Evolutionary conservation across 2,888 invertebrate species (phyloP).

Genomic region (Hyalella azteca): DNA sequence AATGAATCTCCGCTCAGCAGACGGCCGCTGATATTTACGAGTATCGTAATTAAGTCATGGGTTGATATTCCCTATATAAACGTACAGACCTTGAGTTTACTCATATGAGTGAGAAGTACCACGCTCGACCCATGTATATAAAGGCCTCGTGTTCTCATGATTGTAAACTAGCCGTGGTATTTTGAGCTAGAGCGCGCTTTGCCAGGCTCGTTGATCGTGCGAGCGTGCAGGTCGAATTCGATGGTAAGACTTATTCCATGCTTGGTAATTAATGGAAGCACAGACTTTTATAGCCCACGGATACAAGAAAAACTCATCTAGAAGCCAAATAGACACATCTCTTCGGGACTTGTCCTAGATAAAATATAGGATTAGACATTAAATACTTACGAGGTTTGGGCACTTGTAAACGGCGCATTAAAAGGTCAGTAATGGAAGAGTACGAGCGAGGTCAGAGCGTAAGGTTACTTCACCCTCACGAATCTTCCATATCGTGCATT

Average conservation of each 20-base stretch:
- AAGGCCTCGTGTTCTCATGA: too few species aligned
- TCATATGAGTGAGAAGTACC: too few species aligned
- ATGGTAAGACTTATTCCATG: slow-evolving; percentile 26
- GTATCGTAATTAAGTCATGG: too few species aligned
- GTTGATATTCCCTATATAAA: too few species aligned
- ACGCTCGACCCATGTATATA: too few species aligned
- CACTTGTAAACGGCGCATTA: slow-evolving; percentile 29
- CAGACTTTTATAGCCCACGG: slow-evolving; percentile 29
- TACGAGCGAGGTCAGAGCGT: slow-evolving; percentile 14
- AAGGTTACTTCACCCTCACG: slow-evolving; percentile 7
- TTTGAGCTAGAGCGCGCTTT: background rate
- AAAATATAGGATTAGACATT: slow-evolving; percentile 3
- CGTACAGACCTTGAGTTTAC: too few species aligned
- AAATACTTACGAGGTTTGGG: background rate
- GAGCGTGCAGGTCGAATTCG: background rate
- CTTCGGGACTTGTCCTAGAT: slow-evolving; percentile 10
- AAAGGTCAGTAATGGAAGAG: slow-evolving; percentile 28
- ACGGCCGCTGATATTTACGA: too few species aligned
- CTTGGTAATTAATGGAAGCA: slow-evolving; percentile 30
- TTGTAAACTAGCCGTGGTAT: too few species aligned
- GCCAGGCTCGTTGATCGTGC: background rate
- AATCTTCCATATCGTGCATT: slow-evolving; percentile 32
- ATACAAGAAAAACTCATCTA: background rate
- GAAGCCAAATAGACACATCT: slow-evolving; percentile 33
- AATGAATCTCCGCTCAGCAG: too few species aligned